Percentiles rank a stretch among this genome's conserved stretches.
Evolutionary conservation across 2,888 invertebrate genomes (phyloP).

Genomic region (Dicyrtoma fusca): DNA sequence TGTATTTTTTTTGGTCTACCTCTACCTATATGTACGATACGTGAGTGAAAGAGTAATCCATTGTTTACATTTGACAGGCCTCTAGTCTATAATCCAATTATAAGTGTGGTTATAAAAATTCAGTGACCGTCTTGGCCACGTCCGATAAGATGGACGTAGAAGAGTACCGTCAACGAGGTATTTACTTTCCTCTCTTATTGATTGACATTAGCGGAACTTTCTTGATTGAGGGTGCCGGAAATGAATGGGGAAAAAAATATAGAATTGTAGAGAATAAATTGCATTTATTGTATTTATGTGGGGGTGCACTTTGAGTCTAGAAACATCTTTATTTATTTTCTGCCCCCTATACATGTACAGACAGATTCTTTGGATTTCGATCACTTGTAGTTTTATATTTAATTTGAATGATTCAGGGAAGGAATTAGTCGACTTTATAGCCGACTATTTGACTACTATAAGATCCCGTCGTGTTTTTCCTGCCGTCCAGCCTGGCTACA

Average conservation of each 20-base stretch:
- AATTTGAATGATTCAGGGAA: slow-evolving; percentile 69
- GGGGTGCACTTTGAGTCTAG: background rate
- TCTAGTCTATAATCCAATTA: slow-evolving; percentile 55
- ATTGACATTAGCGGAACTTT: slow-evolving; percentile 17
- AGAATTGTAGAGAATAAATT: slow-evolving; percentile 5
- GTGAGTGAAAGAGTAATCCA: slow-evolving; percentile 38
- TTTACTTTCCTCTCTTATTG: slow-evolving; percentile 43
- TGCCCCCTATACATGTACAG: background rate
- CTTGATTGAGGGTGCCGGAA: slow-evolving; percentile 46
- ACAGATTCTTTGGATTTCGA: slow-evolving; percentile 36
- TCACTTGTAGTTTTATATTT: slow-evolving; percentile 11
- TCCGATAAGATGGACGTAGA: slow-evolving; percentile 58
- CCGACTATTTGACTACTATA: slow-evolving; percentile 92
- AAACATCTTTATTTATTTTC: background rate
- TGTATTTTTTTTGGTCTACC: background rate
- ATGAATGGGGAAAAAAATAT: slow-evolving; percentile 31
- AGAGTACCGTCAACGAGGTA: slow-evolving; percentile 59
- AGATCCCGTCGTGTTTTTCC: slow-evolving; percentile 89
- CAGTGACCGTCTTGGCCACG: slow-evolving; percentile 45
- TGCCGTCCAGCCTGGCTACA: slow-evolving; percentile 91
- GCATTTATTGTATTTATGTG: no score
- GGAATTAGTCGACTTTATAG: slow-evolving; percentile 98
- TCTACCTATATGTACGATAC: no score
- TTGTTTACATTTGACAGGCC: slow-evolving; percentile 57
- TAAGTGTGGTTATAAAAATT: slow-evolving; percentile 54